Evolutionary conservation across 1,140 invertebrate species (phyloP).

Genomic region (Oedothorax gibbosus): DNA sequence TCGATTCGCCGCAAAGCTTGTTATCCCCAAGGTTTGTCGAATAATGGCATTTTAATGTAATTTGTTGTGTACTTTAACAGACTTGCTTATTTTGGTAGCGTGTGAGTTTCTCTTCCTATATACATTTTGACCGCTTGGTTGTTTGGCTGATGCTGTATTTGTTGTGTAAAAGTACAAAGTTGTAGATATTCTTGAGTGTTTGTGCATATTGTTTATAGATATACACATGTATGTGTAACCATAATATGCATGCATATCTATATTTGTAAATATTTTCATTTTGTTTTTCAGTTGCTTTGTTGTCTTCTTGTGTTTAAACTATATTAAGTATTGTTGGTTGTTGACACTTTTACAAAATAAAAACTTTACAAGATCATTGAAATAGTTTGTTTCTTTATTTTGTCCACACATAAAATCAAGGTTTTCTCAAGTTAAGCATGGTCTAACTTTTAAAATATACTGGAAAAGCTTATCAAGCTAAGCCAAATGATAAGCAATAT

Average conservation of each 20-base stretch:
- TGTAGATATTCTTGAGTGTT: conserved; percentile 56
- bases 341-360: conserved; percentile 61
- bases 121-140: conserved; percentile 38
- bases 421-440: too few species aligned
- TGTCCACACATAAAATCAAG: too few species aligned
- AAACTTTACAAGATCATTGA: conserved; percentile 40
- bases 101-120: conserved; percentile 22
- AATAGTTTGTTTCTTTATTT: too few species aligned
- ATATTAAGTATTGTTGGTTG: conserved; percentile 61
- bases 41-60: conserved; percentile 53
- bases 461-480: too few species aligned
- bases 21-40: conserved; percentile 28
- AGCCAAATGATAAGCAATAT: too few species aligned
- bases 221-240: conserved; percentile 40
- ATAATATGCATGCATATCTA: conserved; percentile 51
- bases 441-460: too few species aligned
- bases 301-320: conserved; percentile 58
- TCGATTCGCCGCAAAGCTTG: conserved; percentile 16
- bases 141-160: conserved; percentile 44
- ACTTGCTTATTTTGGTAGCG: conserved; percentile 55
- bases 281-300: conserved; percentile 40
- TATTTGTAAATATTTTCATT: conserved; percentile 58
- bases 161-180: conserved; percentile 59
- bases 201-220: conserved; percentile 53
- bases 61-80: conserved; percentile 50